Evolutionary conservation across 2,888 invertebrate species (phyloP).

Genomic region (Xanthostigma xanthostigma): DNA sequence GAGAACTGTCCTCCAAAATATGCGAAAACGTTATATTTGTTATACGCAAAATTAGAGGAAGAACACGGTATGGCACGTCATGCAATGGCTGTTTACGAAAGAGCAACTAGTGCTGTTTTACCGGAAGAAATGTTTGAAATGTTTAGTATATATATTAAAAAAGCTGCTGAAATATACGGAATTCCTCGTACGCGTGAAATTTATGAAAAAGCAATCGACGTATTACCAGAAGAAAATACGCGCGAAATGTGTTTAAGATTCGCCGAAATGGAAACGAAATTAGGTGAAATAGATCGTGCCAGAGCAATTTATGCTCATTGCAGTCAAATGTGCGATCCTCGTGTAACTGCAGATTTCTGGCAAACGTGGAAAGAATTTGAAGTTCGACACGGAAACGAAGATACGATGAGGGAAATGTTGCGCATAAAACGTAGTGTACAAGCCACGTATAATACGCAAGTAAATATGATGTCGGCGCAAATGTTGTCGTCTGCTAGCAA

Average conservation of each 20-base stretch:
- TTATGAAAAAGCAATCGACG: conserved; percentile 95
- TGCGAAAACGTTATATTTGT: conserved; percentile 83
- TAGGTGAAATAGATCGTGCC: conserved; percentile 96
- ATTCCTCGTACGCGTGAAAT: conserved; percentile 93
- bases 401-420: conserved; percentile 98
- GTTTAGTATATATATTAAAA: conserved; percentile 97
- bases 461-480: conserved; percentile 97
- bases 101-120: conserved; percentile 83
- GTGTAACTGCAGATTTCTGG: conserved; percentile 93
- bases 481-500: conserved; percentile 70
- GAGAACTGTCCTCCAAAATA: conserved; percentile 93
- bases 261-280: conserved; percentile 94
- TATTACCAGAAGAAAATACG: conserved; percentile 76
- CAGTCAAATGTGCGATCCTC: conserved; percentile 97
- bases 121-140: conserved; percentile 93
- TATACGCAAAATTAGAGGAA: conserved; percentile 97
- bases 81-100: conserved; percentile 98
- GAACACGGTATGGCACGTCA: conserved; percentile 94
- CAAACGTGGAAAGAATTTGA: conserved; percentile 99
- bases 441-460: conserved; percentile 95
- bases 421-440: conserved; percentile 94
- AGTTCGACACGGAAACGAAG: conserved; percentile 96
- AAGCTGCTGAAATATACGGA: conserved; percentile 95
- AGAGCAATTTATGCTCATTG: conserved; percentile 95
- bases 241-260: conserved; percentile 93